Base-by-base conservation (phyloP, 2,888 invertebrate species). In the Ochropleura leucogaster region DNA sequence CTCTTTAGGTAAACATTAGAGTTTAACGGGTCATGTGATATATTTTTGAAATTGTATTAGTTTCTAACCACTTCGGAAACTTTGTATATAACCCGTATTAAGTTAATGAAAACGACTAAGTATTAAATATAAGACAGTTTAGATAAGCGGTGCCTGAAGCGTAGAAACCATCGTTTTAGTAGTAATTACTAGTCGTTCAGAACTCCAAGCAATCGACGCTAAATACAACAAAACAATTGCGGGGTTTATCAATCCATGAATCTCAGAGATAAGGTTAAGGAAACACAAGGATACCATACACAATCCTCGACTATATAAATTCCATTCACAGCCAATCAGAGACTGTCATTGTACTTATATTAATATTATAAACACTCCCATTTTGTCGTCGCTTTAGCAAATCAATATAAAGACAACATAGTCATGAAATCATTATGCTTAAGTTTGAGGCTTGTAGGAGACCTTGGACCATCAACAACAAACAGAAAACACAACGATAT, bases 331-430 rank as follows among this genome's bases (percentile, higher is more conserved):
- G 53, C 2, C 67, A 67, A 69, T 59, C 12, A 70, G 30, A 70
- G 53, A 20, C 46, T 44, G 49, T 51, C 40, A 47, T 68, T 72
- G 40, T 82, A 60, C 30, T 70, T 9, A n/a, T 60, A 57, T 44
- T 49, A 6, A 47, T 18, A 65, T n/a, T 44, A 46, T 57, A n/a
- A 46, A 20, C 18, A 60, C 20, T 20, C 9, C 10, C 3, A 53
- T 68, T 42, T 62, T 71, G 18, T 42, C 55, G 44, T 67, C 69
- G 75, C 76, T 72, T 18, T 10, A 64, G 80, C 73, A 64, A 66
- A 53, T 40, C 0, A 49, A 46, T 30, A 49, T 3, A 8, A 30
- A 65, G 14, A 40, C 7, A 40, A 44, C 20, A n/a, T 18, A 51
- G 9, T 57, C 10, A 40, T 42, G 8, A 66, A 63, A n/a, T 63